A percentile compares a stretch with the other conserved stretches of the same genome.
Evolutionary conservation across 2,797 vertebrate species (phyloP).

Genomic region (Darevskia nairensis): DNA sequence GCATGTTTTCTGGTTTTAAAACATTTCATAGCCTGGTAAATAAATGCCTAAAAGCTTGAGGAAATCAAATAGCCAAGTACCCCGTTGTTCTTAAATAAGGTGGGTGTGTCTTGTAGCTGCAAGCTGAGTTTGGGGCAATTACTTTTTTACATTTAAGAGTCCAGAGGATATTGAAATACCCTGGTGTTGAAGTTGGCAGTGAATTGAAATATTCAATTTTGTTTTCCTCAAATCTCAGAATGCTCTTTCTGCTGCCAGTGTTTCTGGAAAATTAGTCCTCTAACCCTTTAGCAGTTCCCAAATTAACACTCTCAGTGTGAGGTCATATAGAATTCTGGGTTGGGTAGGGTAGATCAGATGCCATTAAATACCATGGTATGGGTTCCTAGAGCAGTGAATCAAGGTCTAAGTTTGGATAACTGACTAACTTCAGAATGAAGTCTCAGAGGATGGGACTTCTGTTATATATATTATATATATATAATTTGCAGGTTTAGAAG

Average conservation of each 20-base stretch:
- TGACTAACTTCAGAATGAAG: conserved; percentile 14
- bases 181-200: too few relatives aligned
- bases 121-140: not conserved
- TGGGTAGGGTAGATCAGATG: not conserved
- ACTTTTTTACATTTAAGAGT: not conserved
- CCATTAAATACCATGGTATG: conserved; percentile 4
- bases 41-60: not conserved
- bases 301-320: not conserved
- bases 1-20: not conserved
- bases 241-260: not conserved
- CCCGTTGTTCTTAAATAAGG: not conserved
- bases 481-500: not conserved
- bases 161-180: not conserved
- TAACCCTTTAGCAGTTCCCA: not conserved
- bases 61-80: not conserved
- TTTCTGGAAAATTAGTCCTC: conserved; percentile 10
- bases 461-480: too few relatives aligned
- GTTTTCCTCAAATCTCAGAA: not conserved
- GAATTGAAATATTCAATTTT: not conserved
- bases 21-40: not conserved
- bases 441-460: not conserved
- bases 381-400: conserved; percentile 16
- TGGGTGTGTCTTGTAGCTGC: not conserved
- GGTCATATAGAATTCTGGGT: conserved; percentile 12
- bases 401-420: conserved; percentile 30